Base-by-base conservation (phyloP, 2,113 vertebrate genomes). In the Oriolus oriolus region DNA sequence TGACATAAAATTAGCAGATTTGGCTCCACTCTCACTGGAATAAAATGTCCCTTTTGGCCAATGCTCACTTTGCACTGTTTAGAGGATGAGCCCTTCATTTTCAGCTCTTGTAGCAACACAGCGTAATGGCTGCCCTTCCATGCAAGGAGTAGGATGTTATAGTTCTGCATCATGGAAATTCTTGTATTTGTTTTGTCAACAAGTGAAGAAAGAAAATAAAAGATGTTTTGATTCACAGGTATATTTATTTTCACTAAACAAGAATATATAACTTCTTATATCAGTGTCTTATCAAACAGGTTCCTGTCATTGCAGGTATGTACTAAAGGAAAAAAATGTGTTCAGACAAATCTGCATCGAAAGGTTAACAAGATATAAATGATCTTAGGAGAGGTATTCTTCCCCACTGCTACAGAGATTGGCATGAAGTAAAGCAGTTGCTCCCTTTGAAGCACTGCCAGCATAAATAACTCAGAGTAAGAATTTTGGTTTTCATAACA, bases 401-500 rank as follows among this genome's bases (percentile, higher is more conserved):
- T 97, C 90, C 83, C 82, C 64, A 78, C 75, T 93, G 96, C 88
- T 96, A 77, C 81, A 97, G 63, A 96, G 90, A 86, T 59, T 97
- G 96, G 96, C 86, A 93, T 96, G 79, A 96, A 92, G 91, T 83
- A 87, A 94, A 90, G 89, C 45, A 92, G 75, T 95, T 94, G 19
- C 42, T 93, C 20, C 64, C 89, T 97, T 97, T 97, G 97, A 97
- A 95, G 94, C 2, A 6, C 21, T 97, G 97, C 97, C 97, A 97
- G 92, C 71, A 82, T 90, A 97, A 97, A 96, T 96, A 97, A 88
- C 94, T 96, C 68, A 79, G 81, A 97, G 95, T 96, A 95, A 94
- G 95, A 95, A 94, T 94, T 96, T 92, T 85, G 60, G 74, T 95
- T 97, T 94, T 95, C 95, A 96, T 95, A 97, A 97, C 84, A 97